Evolutionary conservation across 1,140 invertebrate genomes (phyloP).

Genomic region (Listronotus bonariensis): DNA sequence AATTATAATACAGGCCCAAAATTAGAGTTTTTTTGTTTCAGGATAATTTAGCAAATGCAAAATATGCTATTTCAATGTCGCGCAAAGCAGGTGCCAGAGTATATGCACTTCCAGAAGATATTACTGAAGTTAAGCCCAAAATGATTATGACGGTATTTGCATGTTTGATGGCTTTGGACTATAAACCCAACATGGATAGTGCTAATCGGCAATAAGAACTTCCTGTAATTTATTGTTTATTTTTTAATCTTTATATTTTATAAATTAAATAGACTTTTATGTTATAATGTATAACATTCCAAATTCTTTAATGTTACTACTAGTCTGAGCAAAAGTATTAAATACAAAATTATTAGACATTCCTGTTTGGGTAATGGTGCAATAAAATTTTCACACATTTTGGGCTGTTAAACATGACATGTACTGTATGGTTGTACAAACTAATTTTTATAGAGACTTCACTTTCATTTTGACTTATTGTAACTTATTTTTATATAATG

Average conservation of each 20-base stretch:
- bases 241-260: slow-evolving; percentile 29
- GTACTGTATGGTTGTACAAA: slow-evolving; percentile 20
- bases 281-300: slow-evolving; percentile 34
- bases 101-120: slow-evolving; percentile 99
- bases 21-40: slow-evolving; percentile 57
- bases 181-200: slow-evolving; percentile 83
- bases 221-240: slow-evolving; percentile 33
- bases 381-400: slow-evolving; percentile 33
- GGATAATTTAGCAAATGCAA: slow-evolving; percentile 95
- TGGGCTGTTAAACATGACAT: slow-evolving; percentile 13
- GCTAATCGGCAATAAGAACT: slow-evolving; percentile 42
- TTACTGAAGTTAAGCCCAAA: slow-evolving; percentile 96
- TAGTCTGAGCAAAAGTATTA: slow-evolving; percentile 41
- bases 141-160: slow-evolving; percentile 99
- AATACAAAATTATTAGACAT: slow-evolving; percentile 32
- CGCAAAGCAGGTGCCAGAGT: slow-evolving; percentile 96
- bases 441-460: slow-evolving; percentile 12
- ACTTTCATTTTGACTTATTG: slow-evolving; percentile 14
- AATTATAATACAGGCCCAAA: too few relatives aligned
- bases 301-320: slow-evolving; percentile 26
- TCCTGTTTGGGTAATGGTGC: slow-evolving; percentile 37
- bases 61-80: slow-evolving; percentile 98
- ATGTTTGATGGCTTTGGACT: slow-evolving; percentile 96
- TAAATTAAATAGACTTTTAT: slow-evolving; percentile 27
- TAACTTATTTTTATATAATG: slow-evolving; percentile 31